Base-by-base conservation (phyloP, 1,140 invertebrate genomes). In the Drosophila setifemur region DNA sequence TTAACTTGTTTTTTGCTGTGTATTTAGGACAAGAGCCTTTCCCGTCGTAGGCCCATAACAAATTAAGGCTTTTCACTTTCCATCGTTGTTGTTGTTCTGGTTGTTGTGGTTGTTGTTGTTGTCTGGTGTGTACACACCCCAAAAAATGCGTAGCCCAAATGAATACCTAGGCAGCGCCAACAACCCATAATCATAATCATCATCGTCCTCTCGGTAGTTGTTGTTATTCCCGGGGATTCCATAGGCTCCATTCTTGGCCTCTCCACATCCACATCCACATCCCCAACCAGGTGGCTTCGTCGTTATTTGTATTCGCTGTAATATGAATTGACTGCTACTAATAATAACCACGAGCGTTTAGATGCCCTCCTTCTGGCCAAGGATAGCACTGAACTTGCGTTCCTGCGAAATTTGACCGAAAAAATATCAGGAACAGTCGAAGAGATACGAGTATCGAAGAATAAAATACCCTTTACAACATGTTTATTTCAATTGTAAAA, bases 1-100 rank as follows among this genome's bases (percentile, higher is more conserved):
- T n/a, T n/a, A n/a, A n/a, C 26, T 19, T 19, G 1, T 14, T 39
- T 40, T 18, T n/a, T 8, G 6, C 18, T 40, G 57, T 58, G 53
- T 14, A 58, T 14, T 21, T 6, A 33, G 12, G 53, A 33, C 37
- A 11, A 25, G 55, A 29, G 18, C 49, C 23, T 19, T 21, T 55
- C 16, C 18, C 23, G 19, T 50, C 23, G 21, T 26, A 12, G 12
- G 12, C 1, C 33, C 54, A 54, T 64, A 57, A 79, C 50, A 83
- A 79, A 85, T 85, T 71, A 79, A 79, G 52, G 79, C 70, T 79
- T 85, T 85, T 85, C 71, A 85, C 79, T 79, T 85, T 86, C 60
- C 55, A 69, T 55, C 53, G 45, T 50, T 44, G 45, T 4, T 37
- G 33, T 14, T 31, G 40, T 26, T 42, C 50, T 5, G 11, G 3